These are phyloP conservation scores for Sturnus vulgaris DNA, from an alignment of 2,113 vertebrate genomes.

Conservation along the genomic window DNA sequence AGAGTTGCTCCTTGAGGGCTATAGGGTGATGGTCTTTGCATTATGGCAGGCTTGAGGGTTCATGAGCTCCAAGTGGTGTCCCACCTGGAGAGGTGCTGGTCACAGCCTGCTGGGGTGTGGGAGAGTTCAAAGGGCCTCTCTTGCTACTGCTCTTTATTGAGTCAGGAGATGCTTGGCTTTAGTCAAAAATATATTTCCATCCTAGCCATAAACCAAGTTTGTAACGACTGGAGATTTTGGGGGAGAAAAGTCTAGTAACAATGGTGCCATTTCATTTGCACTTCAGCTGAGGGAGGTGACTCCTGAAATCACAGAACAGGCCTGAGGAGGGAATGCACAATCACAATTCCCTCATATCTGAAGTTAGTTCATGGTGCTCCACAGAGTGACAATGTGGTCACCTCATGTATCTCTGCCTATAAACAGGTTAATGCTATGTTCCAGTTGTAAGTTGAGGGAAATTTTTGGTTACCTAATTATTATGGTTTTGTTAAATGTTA, in stretches of 20 bases:
- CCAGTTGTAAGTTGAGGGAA: neutral
- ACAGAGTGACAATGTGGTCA: neutral
- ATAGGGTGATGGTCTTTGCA: neutral
- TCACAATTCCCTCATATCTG: neutral
- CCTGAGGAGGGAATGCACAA: neutral
- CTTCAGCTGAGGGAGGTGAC: neutral
- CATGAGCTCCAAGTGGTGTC: neutral
- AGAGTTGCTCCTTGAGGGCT: neutral
- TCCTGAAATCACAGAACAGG: neutral
- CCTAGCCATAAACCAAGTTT: neutral
- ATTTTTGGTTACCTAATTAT: neutral
- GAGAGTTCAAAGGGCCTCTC: neutral
- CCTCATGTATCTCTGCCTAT: neutral
- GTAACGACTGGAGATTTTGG: neutral
- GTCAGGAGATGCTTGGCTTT: neutral
- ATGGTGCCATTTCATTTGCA: fast-evolving
- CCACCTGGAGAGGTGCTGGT: neutral
- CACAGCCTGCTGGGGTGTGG: neutral
- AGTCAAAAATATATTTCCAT: neutral
- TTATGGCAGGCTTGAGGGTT: neutral
- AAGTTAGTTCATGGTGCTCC: neutral
- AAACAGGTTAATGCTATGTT: neutral
- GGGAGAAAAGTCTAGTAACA: too few relatives aligned
- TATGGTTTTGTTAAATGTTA: neutral
- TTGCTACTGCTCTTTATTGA: neutral